Conservation (phyloP, 53 echinoderm and acorn worm species). For the Antedon mediterranea region DNA sequence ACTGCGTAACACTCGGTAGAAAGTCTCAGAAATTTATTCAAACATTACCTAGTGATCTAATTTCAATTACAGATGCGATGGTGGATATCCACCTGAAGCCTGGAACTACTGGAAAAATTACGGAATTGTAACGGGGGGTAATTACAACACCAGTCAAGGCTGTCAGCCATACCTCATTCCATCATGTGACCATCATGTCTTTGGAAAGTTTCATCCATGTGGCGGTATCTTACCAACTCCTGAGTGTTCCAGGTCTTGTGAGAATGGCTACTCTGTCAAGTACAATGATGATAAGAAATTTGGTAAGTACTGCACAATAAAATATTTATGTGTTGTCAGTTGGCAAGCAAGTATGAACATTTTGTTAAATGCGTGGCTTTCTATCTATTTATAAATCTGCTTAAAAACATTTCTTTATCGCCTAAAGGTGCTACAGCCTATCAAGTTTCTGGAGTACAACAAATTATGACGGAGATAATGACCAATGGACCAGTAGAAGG, state of each 20-base stretch:
- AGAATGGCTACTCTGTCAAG: conserved; percentile 28
- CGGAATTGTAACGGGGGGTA: conserved; percentile 72
- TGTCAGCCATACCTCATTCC: conserved; percentile 68
- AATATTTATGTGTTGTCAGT: too few relatives aligned
- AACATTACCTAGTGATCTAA: background rate
- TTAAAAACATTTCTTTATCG: background rate
- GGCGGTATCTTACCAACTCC: conserved; percentile 39
- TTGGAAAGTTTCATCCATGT: conserved; percentile 56
- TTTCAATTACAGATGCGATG: conserved; percentile 42
- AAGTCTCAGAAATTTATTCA: too few relatives aligned
- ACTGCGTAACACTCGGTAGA: too few relatives aligned
- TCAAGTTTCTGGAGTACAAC: conserved; percentile 29
- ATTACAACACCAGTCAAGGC: conserved; percentile 46
- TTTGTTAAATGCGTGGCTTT: too few relatives aligned
- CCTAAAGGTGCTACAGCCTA: conserved; percentile 36
- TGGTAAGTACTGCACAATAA: too few relatives aligned
- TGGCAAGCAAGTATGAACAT: too few relatives aligned
- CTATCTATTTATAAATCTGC: too few relatives aligned
- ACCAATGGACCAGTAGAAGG: conserved; percentile 86
- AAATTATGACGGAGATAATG: conserved; percentile 74
- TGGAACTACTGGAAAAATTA: conserved; percentile 52
- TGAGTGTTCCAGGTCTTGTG: conserved; percentile 26
- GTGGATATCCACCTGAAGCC: conserved; percentile 55
- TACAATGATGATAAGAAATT: conserved; percentile 47
- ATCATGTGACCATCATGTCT: conserved; percentile 65